Evolutionary conservation across 2,888 invertebrate genomes (phyloP), one percentile per base, ranked within the genome.

Genomic region (Eulithis prunata): DNA sequence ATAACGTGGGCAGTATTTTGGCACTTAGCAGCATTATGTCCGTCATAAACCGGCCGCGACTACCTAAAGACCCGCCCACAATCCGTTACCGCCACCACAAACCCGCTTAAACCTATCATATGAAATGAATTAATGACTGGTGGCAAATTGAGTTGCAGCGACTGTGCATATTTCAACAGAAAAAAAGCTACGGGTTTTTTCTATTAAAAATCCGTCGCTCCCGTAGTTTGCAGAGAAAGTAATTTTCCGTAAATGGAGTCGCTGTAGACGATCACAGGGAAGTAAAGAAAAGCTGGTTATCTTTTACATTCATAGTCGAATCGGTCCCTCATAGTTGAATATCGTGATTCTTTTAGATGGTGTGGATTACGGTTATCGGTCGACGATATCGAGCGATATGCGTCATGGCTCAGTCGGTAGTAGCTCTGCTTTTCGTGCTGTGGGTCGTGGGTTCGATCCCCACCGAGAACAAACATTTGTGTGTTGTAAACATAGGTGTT

Each of bases 181-280:
- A 62, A 74, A 76, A 77, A 38, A 55, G 21, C 58, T 66, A 69
- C 69, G 66, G 75, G 72, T 76, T 78, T 75, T 74, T 77, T 67
- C 74, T 72, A 76, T 76, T 76, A 74, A 79, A 74, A 77, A 70
- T 69, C 68, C 74, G 69, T 68, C 66, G 71, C 71, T 69, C 72
- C 71, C 58, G 71, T 79, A 81, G 78, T 81, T 79, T 75, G 74
- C 70, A 75, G 76, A 74, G 78, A 80, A 81, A 77, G 80, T 79
- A 78, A 82, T 84, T 82, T 80, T 72, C 75, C 65, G 78, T 77
- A 80, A 86, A 83, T 81, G 78, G 77, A 77, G 71, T 73, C 66
- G 57, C 57, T 51, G 51, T 55, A 57, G 14, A 43, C 28, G n/a
- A 38, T 4, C 64, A 43, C 13, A 41, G 45, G 21, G 4, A 52